Evolutionary conservation across 2,113 vertebrate genomes (phyloP).

Genomic region (Amphiprion ocellaris): DNA sequence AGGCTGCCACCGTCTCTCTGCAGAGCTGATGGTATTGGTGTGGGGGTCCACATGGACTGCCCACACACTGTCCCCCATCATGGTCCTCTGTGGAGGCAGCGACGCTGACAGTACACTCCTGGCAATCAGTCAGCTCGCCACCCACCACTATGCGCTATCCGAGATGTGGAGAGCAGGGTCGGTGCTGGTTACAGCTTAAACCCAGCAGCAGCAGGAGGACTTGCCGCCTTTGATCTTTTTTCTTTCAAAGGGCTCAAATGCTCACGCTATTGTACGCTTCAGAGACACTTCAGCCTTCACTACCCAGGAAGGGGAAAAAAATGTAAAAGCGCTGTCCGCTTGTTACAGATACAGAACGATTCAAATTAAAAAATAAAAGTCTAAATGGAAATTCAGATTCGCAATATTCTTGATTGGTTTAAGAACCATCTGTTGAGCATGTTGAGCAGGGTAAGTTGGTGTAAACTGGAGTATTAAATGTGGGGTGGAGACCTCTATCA

Average conservation of each 20-base stretch:
- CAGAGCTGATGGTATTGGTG: conserved; percentile 50
- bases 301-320: conserved; percentile 58
- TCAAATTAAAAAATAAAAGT: conserved; percentile 55
- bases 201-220: conserved; percentile 73
- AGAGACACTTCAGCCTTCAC: conserved; percentile 76
- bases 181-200: conserved; percentile 76
- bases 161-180: conserved; percentile 75
- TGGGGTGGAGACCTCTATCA: conserved; percentile 81
- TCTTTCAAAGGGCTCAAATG: conserved; percentile 81
- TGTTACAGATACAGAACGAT: conserved; percentile 66
- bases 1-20: conserved; percentile 29
- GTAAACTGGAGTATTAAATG: conserved; percentile 72
- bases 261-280: conserved; percentile 77
- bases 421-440: conserved; percentile 69
- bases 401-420: conserved; percentile 62
- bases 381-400: conserved; percentile 51
- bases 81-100: conserved; percentile 68
- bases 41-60: conserved; percentile 46
- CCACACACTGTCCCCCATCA: conserved; percentile 66
- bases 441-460: conserved; percentile 46
- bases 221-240: conserved; percentile 82
- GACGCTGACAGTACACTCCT: conserved; percentile 79
- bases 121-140: conserved; percentile 84
- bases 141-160: conserved; percentile 81
- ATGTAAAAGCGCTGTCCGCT: conserved; percentile 57